Percentiles rank a stretch among this genome's conserved stretches.
Conservation (phyloP, 2,113 vertebrate species). For the Maccullochella peelii region DNA sequence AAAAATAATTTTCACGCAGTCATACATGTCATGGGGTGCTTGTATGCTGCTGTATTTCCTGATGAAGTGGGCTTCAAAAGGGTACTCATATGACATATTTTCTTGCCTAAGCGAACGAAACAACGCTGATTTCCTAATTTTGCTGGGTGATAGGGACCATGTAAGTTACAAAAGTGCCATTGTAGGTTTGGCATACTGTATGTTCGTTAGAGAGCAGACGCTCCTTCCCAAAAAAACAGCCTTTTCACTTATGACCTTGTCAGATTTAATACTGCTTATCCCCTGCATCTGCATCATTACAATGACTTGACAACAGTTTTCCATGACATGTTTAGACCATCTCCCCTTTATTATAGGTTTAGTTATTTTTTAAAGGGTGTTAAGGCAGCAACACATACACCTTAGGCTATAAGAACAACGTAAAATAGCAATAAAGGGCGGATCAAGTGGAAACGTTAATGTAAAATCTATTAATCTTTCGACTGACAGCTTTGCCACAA, state of each 20-base stretch:
- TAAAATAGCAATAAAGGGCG: background rate
- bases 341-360: background rate
- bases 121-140: background rate
- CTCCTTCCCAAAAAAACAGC: background rate
- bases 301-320: background rate
- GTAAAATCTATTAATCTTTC: constrained; percentile 11
- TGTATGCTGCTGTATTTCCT: background rate
- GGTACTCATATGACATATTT: background rate
- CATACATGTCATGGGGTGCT: background rate
- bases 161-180: background rate
- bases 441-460: constrained; percentile 30
- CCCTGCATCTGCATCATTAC: background rate
- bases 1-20: background rate
- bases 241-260: background rate
- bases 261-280: background rate
- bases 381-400: background rate
- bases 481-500: constrained; percentile 12
- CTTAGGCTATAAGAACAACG: background rate
- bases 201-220: background rate
- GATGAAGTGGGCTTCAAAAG: too few species aligned
- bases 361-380: background rate
- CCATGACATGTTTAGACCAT: background rate
- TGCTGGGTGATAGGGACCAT: background rate
- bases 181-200: background rate
- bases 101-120: background rate